Percentiles rank a stretch among this genome's conserved stretches.
phyloP scores from a whole-genome alignment of 2,888 invertebrate species.

The Dyspetes luteomarginatus region DNA sequence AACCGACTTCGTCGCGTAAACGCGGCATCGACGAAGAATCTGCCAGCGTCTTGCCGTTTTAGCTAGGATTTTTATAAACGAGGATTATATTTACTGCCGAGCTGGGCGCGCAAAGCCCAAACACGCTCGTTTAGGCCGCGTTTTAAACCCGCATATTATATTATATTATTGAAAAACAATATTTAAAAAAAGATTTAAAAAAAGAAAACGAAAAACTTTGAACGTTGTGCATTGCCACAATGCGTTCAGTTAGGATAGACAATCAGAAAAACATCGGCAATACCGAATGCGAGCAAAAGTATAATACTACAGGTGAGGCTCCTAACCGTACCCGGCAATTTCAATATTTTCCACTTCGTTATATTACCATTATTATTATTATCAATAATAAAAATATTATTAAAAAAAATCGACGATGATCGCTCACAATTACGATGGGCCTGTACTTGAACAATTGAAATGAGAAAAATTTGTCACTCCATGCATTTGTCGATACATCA shows the following conservation, averaged over 20 bases:
- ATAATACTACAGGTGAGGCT: conserved; percentile 82
- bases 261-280: conserved; percentile 77
- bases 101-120: conserved; percentile 83
- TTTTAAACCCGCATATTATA: conserved; percentile 80
- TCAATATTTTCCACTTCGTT: conserved; percentile 59
- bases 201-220: conserved; percentile 68
- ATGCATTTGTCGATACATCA: background rate
- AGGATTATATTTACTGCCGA: conserved; percentile 70
- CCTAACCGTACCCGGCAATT: conserved; percentile 67
- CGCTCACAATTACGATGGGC: conserved; percentile 16
- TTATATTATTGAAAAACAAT: conserved; percentile 66
- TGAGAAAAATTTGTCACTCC: conserved; percentile 1
- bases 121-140: conserved; percentile 81
- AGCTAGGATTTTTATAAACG: conserved; percentile 33
- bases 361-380: no score
- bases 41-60: conserved; percentile 43
- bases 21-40: conserved; percentile 80
- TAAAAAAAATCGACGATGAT: conserved; percentile 35
- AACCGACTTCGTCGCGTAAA: conserved; percentile 74
- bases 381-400: conserved; percentile 18
- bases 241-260: conserved; percentile 67
- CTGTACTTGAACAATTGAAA: conserved; percentile 15
- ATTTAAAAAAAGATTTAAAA: no score
- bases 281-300: conserved; percentile 79
- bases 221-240: conserved; percentile 68